Conservation (phyloP, 2,888 invertebrate species). For the Entomobrya multifasciata region DNA sequence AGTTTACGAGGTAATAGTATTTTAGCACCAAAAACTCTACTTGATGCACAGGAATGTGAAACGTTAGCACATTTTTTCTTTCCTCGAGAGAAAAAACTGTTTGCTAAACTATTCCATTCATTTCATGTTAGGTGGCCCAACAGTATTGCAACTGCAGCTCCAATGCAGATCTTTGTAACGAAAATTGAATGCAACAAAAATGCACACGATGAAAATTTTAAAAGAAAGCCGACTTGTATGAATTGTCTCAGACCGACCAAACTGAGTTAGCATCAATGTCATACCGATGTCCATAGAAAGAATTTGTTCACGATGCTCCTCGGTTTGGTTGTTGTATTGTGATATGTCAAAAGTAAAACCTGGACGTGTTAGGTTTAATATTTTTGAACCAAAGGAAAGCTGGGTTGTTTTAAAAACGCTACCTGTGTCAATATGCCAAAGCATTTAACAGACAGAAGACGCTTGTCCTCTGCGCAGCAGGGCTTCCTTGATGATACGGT, state of each 20-base stretch:
- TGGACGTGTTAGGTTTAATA: no score
- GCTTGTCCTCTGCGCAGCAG: constrained; percentile 21
- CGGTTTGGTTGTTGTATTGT: no score
- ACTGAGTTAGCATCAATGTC: neutral
- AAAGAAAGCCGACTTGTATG: neutral
- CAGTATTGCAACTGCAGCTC: neutral
- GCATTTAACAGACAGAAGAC: no score
- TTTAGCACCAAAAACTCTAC: neutral
- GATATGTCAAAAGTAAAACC: neutral
- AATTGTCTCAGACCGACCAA: no score
- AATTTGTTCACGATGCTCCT: no score
- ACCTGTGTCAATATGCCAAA: no score
- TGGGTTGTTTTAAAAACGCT: no score
- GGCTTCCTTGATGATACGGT: no score
- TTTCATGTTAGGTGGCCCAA: neutral
- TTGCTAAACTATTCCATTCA: neutral
- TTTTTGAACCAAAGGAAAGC: no score
- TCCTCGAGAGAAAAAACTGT: neutral
- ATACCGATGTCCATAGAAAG: neutral
- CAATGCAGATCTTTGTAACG: no score
- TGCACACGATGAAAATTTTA: neutral
- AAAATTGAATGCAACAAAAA: neutral
- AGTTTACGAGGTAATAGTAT: neutral
- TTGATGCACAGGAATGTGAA: neutral
- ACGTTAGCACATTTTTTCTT: neutral